phyloP scores from a whole-genome alignment of 2,113 vertebrate species.

The Brachirus orientalis region DNA sequence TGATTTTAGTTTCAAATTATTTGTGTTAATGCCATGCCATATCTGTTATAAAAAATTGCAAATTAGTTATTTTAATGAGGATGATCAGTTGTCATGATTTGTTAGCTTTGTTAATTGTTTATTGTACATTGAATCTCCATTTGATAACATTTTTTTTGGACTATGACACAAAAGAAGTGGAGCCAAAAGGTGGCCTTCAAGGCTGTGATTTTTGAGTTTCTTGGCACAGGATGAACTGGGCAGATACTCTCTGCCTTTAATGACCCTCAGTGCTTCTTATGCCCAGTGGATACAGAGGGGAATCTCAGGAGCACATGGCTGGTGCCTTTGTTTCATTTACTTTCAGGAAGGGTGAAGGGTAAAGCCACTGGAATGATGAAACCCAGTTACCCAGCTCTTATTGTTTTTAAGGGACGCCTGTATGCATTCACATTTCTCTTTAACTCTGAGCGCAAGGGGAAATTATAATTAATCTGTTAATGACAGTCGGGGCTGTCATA shows the following conservation, averaged over 20 bases:
- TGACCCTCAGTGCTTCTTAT: constrained; percentile 60
- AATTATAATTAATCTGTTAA: constrained; percentile 91
- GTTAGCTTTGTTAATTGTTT: background rate
- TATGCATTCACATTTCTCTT: constrained; percentile 75
- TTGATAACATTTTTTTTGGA: constrained; percentile 57
- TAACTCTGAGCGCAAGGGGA: constrained; percentile 78
- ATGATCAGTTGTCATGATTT: background rate
- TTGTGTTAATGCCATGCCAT: too few relatives aligned
- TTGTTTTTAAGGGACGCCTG: constrained; percentile 70
- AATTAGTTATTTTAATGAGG: too few relatives aligned
- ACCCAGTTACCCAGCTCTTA: constrained; percentile 60
- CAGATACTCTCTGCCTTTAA: constrained; percentile 62
- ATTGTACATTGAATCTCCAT: constrained; percentile 10
- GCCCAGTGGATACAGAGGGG: constrained; percentile 55
- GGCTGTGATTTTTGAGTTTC: constrained; percentile 30
- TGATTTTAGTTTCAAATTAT: too few relatives aligned
- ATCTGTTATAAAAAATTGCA: too few relatives aligned
- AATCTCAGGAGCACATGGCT: constrained; percentile 47
- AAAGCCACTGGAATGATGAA: constrained; percentile 69
- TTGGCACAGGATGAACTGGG: constrained; percentile 62
- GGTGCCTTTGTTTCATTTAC: constrained; percentile 57
- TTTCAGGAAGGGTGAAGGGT: constrained; percentile 68
- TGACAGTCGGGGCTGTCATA: constrained; percentile 87
- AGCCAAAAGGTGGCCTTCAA: constrained; percentile 45
- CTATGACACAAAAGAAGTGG: constrained; percentile 47